phyloP scores from a whole-genome alignment of 2,797 vertebrate genomes.

The Schizothorax lantsangensis region DNA sequence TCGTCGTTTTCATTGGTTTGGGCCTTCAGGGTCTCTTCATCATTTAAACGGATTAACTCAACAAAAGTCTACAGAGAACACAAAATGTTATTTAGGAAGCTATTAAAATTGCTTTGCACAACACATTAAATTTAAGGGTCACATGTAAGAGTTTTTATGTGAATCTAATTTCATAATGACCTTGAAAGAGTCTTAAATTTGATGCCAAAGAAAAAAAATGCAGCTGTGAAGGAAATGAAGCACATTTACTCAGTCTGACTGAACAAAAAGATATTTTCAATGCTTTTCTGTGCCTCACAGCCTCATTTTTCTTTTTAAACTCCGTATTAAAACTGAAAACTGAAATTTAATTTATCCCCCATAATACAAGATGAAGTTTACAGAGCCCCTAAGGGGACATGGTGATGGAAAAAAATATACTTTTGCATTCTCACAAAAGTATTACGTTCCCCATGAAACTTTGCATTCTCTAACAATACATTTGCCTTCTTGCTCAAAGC shows the following conservation, averaged over 20 bases:
- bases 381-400: background rate
- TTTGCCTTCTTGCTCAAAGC: background rate
- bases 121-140: background rate
- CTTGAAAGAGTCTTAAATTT: background rate
- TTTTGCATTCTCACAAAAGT: background rate
- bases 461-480: background rate
- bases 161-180: background rate
- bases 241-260: background rate
- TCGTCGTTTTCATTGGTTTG: constrained; percentile 81
- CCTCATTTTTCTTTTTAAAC: background rate
- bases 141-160: background rate
- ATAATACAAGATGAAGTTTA: background rate
- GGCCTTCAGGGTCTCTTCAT: constrained; percentile 74
- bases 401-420: background rate
- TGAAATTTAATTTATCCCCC: background rate
- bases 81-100: background rate
- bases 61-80: constrained; percentile 73
- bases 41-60: constrained; percentile 77
- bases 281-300: background rate
- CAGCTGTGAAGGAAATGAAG: background rate
- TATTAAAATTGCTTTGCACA: background rate
- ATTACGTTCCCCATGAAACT: background rate
- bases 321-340: background rate
- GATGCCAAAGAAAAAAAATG: background rate
- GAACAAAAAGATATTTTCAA: background rate